Conservation (phyloP, 2,888 invertebrate species). For the Smittia aterrima region DNA sequence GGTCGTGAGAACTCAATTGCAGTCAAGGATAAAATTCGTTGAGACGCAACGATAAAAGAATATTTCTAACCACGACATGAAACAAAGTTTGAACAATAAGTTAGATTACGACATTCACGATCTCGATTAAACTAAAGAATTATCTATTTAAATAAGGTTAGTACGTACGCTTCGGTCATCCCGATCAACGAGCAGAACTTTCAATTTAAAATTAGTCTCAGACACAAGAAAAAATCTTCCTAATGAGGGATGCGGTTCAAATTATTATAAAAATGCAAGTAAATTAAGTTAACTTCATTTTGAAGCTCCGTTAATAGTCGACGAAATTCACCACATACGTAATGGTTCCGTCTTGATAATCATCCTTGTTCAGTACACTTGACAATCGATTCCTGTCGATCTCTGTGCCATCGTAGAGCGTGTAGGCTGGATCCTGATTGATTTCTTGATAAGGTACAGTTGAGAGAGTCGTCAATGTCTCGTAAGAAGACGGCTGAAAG, state of each 20-base stretch:
- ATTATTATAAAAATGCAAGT: not conserved
- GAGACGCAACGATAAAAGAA: not conserved
- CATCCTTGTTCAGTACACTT: conserved; percentile 34
- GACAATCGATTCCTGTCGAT: conserved; percentile 31
- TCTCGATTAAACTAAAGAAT: conserved; percentile 9
- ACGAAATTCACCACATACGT: conserved; percentile 39
- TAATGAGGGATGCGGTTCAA: not conserved
- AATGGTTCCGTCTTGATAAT: conserved; percentile 31
- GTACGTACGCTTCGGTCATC: conserved; percentile 3
- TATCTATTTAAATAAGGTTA: not conserved
- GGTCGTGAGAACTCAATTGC: not conserved
- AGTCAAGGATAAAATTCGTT: no score
- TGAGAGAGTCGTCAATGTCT: conserved; percentile 28
- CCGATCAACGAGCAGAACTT: not conserved
- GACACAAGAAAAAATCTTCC: not conserved
- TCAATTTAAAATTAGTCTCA: conserved; percentile 4
- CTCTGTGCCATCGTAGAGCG: conserved; percentile 26
- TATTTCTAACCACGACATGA: not conserved
- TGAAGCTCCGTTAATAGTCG: conserved; percentile 29
- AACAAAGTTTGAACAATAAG: not conserved
- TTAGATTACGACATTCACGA: conserved; percentile 6
- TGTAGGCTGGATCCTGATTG: conserved; percentile 30
- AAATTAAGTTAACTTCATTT: not conserved
- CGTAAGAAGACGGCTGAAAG: conserved; percentile 31
- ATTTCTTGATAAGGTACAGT: conserved; percentile 41